Base-by-base conservation (phyloP, 2,113 vertebrate species). In the Lynx canadensis region DNA sequence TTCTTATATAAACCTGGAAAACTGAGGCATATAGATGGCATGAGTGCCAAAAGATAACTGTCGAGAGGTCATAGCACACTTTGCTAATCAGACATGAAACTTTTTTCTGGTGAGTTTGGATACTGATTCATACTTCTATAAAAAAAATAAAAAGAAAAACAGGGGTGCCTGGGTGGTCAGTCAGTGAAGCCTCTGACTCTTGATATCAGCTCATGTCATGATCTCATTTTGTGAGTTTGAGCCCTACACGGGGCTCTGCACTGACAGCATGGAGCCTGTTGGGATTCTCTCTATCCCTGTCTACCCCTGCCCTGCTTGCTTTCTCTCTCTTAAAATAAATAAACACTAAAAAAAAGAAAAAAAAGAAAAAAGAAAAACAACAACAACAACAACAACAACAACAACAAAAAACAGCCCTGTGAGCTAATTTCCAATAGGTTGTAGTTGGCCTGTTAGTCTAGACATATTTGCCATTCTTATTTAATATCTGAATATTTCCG, bases 1-100 rank as follows among this genome's bases (percentile, higher is more conserved):
- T 94, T 84, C 55, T 92, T 25, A 85, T 79, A 50, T 92, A 91
- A 88, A 79, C 83, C 38, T 87, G n/a, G 31, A 66, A 50, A 71
- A 38, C 14, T 71, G 13, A 31, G 63, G 19, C 29, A 95, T 73
- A 52, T 84, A 55, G 19, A 79, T 79, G 23, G 31, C 68, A 66
- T 57, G 45, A 57, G 31, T 69, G 16, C 12, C 48, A 69, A 88
- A 76, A 36, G 55, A 33, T 36, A 48, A 50, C 21, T 25, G 50
- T 83, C 69, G 50, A 29, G 55, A 41, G 16, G 9, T 60, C 16
- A 21, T 15, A 55, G 55, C 57, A 65, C n/a, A 66, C 2, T 41
- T 45, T 29, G 21, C 48, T 71, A 83, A 73, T 84, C 36, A 87
- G 11, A 68, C 16, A 87, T 78, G 19, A 78, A 89, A 73, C 21